These are phyloP conservation scores for Colius striatus DNA, from an alignment of 2,113 vertebrate genomes.

Conservation along the genomic window DNA sequence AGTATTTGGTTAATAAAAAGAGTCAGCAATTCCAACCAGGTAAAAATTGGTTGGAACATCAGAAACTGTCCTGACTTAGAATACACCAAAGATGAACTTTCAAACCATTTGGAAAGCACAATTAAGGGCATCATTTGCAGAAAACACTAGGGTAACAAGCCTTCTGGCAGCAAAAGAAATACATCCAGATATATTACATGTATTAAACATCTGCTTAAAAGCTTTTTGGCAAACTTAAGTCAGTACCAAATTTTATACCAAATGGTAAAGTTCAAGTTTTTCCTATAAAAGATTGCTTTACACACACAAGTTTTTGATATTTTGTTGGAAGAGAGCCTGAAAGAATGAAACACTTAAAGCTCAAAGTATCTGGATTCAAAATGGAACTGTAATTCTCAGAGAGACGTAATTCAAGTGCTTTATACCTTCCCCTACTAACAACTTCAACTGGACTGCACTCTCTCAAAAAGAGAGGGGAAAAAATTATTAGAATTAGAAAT, in stretches of 20 bases:
- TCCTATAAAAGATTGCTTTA: background rate
- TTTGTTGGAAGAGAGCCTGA: slow-evolving; percentile 26
- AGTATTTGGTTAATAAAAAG: background rate
- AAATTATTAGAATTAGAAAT: background rate
- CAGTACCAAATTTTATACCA: background rate
- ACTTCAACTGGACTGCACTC: background rate
- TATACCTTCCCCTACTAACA: background rate
- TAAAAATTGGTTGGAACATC: background rate
- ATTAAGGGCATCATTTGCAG: background rate
- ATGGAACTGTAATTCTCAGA: background rate
- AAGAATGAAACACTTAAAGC: background rate
- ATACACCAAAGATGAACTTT: background rate
- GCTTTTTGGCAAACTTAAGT: slow-evolving; percentile 17
- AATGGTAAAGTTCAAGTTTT: slow-evolving; percentile 20
- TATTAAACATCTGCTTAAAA: slow-evolving; percentile 17
- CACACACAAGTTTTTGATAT: background rate
- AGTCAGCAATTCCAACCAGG: background rate
- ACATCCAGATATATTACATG: background rate
- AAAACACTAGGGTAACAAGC: background rate
- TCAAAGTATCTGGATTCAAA: slow-evolving; percentile 21
- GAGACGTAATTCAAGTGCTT: background rate
- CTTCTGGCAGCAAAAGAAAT: background rate
- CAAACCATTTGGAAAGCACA: background rate
- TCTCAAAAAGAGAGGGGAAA: background rate
- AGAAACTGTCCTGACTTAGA: background rate